Evolutionary conservation across 2,888 invertebrate genomes (phyloP), one percentile per base, ranked within the genome.

Genomic region (Caenorhabditis panamensis): DNA sequence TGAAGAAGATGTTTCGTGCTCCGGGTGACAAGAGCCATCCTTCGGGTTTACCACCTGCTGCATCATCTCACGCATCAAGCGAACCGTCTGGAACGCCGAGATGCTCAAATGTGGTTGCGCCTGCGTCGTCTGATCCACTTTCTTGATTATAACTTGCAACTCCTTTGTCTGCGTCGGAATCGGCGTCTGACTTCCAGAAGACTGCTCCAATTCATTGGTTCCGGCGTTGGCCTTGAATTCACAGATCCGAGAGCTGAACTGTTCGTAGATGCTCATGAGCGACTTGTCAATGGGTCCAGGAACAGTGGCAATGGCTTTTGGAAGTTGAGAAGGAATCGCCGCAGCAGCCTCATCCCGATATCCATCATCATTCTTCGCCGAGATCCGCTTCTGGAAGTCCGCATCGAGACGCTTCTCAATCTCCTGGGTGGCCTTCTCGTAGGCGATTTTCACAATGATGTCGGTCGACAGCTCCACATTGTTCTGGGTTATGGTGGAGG

Each of bases 381-480:
- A 93, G 91, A 96, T 82, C 59, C 81, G 67, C 59, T 95, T 92
- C 90, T 97, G 72, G 49, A 71, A 97, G 22, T 88, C 88, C 8
- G 76, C 22, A 26, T 89, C 88, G 68, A 91, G 66, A 13, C 86
- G 78, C 89, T 97, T 96, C n/a, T n/a, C n/a, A n/a, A n/a, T n/a
- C n/a, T n/a, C n/a, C n/a, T n/a, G n/a, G n/a, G n/a, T n/a, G n/a
- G 97, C 96, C 67, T 87, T 85, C 63, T 85, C 85, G 64, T 84
- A 85, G 0, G 85, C 84, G 0, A 84, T 84, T 66, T 99, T 99
- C 92, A 99, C 99, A 69, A 99, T 96, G 91, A 97, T 97, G 71
- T 96, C 96, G 91, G 97, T 97, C 0, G 96, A 96, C 49, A 98
- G 92, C 91, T 99, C 99, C 93, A 96, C 95, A 92, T 99, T 99